Base-by-base conservation (phyloP, 2,113 vertebrate species). In the Pogona vitticeps region DNA sequence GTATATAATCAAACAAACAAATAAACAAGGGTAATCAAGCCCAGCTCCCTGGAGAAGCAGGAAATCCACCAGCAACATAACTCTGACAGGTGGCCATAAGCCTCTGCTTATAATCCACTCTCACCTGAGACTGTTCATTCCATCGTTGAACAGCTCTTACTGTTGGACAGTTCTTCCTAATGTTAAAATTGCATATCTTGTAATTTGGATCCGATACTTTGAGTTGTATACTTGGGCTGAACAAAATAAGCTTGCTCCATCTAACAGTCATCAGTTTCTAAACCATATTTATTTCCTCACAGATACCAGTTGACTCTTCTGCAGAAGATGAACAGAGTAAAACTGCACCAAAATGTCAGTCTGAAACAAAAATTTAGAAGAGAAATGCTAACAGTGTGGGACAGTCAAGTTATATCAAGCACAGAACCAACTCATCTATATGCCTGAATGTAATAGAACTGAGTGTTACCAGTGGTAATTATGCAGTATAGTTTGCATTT, bases 251-350 rank as follows among this genome's bases (percentile, higher is more conserved):
- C 46, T 52, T 10, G 10, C 46, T 52, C 46, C 46, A 52, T 10
- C 46, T 52, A 52, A 52, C 17, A 65, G 61, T 26, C 61, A 18
- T 65, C 65, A 68, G 28, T 31, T 28, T 28, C 31, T 52, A 52
- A 68, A 31, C 65, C 28, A 5, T 71, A 58, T 89, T 40, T 61
- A 92, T 91, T 73, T 86, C 67, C 77, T 56, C 38, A 63, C 87
- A 96, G 95, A 86, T 95, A 12, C 89, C 93, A 18, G 90, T 90
- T 40, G 94, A 95, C 9, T 94, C 89, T 73, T 89, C 91, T 5
- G 58, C 71, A 65, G 95, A 95, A 71, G 73, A 88, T 82, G 92
- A 94, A 65, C 88, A 83, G 23, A 91, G 90, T 82, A 42, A 67
- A 1, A 42, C 88, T 20, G 71, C 75, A 9, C 76, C 89, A 59